phyloP scores from a whole-genome alignment of 37 sponge, comb jelly and placozoan species.

The Ianthella basta region DNA sequence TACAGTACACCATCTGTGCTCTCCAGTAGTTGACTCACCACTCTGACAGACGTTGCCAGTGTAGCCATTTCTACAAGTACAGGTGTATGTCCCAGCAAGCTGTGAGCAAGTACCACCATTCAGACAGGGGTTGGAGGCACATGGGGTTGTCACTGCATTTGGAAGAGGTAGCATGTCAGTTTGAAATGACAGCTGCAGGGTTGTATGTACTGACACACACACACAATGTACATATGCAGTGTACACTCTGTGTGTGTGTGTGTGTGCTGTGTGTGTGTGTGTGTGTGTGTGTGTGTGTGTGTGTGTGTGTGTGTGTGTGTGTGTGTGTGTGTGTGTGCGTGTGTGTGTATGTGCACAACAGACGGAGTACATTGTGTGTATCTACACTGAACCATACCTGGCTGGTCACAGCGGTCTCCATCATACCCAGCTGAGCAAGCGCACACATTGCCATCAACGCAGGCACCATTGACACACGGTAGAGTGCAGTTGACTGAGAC shows the following conservation, averaged over 20 bases:
- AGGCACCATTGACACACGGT: conserved; percentile 23
- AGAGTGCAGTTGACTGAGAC: conserved; percentile 13
- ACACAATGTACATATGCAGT: no score
- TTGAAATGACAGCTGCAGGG: neutral
- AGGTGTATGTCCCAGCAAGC: conserved; percentile 19
- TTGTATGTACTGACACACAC: neutral
- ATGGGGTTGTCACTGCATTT: neutral
- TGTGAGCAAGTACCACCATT: neutral
- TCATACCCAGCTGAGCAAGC: conserved; percentile 22
- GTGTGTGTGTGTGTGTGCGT: no score
- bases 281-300: no score
- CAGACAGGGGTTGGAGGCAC: conserved; percentile 16
- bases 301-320: no score
- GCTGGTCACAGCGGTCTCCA: conserved; percentile 9
- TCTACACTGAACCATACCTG: conserved; percentile 2
- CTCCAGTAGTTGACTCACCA: neutral
- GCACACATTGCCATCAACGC: conserved; percentile 27
- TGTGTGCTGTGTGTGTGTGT: no score
- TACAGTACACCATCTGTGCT: neutral
- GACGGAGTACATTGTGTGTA: neutral
- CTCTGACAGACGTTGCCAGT: neutral
- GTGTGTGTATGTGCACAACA: no score
- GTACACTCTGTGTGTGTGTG: no score
- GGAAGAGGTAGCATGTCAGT: neutral
- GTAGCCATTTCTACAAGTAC: neutral